These are phyloP conservation scores for Semaprochilodus insignis DNA, from an alignment of 2,797 vertebrate species.

Conservation along the genomic window DNA sequence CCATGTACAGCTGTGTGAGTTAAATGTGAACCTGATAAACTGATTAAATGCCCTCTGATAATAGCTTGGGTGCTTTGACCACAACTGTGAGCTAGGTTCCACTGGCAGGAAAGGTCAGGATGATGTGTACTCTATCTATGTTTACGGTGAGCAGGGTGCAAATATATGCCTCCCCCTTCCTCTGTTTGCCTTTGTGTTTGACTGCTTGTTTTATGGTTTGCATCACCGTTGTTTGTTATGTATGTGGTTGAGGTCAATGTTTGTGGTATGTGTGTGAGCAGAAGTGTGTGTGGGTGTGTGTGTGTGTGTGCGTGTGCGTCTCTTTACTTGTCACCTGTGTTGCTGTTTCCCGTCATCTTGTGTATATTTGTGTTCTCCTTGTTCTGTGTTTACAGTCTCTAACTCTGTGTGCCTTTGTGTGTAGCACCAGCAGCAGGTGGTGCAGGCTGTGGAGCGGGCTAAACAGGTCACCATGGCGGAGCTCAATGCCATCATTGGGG, in stretches of 20 bases:
- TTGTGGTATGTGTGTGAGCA: not conserved
- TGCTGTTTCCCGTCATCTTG: not conserved
- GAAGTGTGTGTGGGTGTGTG: not conserved
- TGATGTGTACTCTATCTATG: constrained; percentile 46
- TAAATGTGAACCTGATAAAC: no score
- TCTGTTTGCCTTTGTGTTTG: constrained; percentile 59
- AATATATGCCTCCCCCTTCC: not conserved
- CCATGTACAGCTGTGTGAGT: no score
- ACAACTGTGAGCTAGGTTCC: constrained; percentile 51
- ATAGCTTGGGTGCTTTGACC: constrained; percentile 60
- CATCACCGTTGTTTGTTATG: not conserved
- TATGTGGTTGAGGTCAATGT: constrained; percentile 18
- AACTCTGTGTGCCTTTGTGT: not conserved
- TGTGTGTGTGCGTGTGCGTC: not conserved
- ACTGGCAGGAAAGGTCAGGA: constrained; percentile 30
- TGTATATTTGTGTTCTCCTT: constrained; percentile 18
- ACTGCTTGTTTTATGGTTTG: constrained; percentile 35
- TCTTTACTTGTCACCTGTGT: constrained; percentile 5
- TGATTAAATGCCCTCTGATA: constrained; percentile 20
- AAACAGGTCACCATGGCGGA: constrained; percentile 87
- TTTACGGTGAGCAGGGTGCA: constrained; percentile 43
- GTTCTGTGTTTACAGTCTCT: constrained; percentile 13
- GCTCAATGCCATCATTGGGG: constrained; percentile 88
- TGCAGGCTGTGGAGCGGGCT: constrained; percentile 84
- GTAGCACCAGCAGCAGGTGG: constrained; percentile 87